These are phyloP conservation scores for Eledona agricola DNA, from an alignment of 2,888 invertebrate genomes.

Conservation along the genomic window DNA sequence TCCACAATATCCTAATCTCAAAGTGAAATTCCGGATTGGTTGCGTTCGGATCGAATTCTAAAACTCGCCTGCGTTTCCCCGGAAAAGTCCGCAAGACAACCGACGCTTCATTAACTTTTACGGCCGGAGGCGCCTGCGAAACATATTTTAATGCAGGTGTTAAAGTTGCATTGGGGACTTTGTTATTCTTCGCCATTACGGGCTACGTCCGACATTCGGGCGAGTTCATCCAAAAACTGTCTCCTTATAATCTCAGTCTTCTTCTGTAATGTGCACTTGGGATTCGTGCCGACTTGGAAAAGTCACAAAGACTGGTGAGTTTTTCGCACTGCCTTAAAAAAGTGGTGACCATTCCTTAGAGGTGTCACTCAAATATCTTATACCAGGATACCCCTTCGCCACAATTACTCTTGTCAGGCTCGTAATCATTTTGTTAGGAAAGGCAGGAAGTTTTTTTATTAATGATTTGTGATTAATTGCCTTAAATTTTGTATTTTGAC, in stretches of 20 bases:
- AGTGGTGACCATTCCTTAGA: no score
- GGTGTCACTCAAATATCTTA: no score
- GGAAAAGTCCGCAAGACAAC: conserved; percentile 1
- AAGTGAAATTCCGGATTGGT: background rate
- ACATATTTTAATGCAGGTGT: conserved; percentile 19
- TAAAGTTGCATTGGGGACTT: conserved; percentile 1
- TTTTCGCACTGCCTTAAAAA: no score
- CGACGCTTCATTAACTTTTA: conserved; percentile 27
- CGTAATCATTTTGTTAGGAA: no score
- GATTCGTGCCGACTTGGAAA: conserved; percentile 23
- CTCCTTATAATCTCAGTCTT: conserved; percentile 19
- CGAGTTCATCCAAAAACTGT: conserved; percentile 22
- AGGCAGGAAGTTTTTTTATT: no score
- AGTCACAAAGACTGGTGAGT: no score
- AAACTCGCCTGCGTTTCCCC: no score
- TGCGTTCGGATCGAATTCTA: no score
- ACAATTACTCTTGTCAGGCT: no score
- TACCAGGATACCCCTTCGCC: no score
- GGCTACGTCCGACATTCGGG: conserved; percentile 17
- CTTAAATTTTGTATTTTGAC: no score
- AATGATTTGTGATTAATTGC: no score
- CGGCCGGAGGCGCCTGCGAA: conserved; percentile 10
- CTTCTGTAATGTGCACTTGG: conserved; percentile 30
- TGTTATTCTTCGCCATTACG: conserved; percentile 23
- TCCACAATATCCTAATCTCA: background rate